These are phyloP conservation scores for Hypena proboscidalis DNA, from an alignment of 2,888 invertebrate species.

Conservation along the genomic window DNA sequence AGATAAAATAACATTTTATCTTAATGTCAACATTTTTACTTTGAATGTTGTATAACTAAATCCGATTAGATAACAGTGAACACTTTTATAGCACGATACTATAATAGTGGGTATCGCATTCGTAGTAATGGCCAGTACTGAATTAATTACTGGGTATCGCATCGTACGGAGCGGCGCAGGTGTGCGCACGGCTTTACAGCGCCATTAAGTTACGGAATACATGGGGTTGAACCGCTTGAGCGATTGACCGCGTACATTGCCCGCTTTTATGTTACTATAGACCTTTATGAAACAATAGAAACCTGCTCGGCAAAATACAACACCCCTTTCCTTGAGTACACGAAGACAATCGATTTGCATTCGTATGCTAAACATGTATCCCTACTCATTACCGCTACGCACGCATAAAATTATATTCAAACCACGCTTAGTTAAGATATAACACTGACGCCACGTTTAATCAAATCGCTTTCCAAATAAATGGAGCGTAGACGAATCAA, in stretches of 20 bases:
- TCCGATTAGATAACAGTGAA: conserved; percentile 47
- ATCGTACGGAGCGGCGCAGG: conserved; percentile 64
- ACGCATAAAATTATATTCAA: conserved; percentile 59
- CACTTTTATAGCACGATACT: conserved; percentile 55
- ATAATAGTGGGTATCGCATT: conserved; percentile 67
- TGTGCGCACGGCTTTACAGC: conserved; percentile 72
- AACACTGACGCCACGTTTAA: conserved; percentile 67
- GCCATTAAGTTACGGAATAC: conserved; percentile 66
- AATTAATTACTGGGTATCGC: conserved; percentile 76
- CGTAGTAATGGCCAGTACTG: conserved; percentile 66
- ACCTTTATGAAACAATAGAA: conserved; percentile 46
- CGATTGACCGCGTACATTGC: conserved; percentile 62
- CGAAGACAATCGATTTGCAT: conserved; percentile 40
- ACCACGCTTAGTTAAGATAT: conserved; percentile 64
- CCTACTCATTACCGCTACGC: conserved; percentile 46
- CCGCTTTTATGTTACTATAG: conserved; percentile 44
- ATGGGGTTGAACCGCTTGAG: conserved; percentile 61
- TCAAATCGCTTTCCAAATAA: conserved; percentile 78
- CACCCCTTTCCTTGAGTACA: conserved; percentile 33
- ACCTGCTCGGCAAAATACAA: conserved; percentile 41
- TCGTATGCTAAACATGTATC: conserved; percentile 48
- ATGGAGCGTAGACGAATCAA: conserved; percentile 78
- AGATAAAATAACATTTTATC: no score
- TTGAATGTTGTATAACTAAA: neutral
- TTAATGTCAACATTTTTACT: no score